Conservation (phyloP, 2,888 invertebrate genomes). For the Drosophila rubida region DNA sequence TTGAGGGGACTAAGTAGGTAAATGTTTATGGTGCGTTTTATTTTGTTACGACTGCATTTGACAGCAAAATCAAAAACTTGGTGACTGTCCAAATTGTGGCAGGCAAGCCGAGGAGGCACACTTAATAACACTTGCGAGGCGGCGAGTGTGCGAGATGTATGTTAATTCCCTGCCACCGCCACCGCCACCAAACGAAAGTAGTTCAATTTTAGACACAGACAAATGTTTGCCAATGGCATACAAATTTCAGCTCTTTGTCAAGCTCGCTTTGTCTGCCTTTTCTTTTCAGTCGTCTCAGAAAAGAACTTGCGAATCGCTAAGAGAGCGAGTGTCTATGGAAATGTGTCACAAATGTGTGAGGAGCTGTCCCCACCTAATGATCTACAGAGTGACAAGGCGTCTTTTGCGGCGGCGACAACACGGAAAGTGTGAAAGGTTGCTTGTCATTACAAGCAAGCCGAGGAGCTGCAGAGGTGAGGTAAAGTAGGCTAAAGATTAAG, state of each 20-base stretch:
- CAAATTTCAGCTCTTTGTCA: constrained; percentile 57
- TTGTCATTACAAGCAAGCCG: constrained; percentile 38
- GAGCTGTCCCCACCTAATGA: constrained; percentile 57
- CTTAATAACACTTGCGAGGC: constrained; percentile 17
- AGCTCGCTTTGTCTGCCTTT: constrained; percentile 2
- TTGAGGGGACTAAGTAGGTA: constrained; percentile 58
- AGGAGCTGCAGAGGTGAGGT: not conserved
- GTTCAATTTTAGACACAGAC: constrained; percentile 63
- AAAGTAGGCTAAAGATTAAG: constrained; percentile 63
- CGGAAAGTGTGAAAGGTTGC: constrained; percentile 72
- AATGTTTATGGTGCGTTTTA: constrained; percentile 65
- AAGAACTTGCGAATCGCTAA: constrained; percentile 48
- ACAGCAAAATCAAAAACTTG: constrained; percentile 49
- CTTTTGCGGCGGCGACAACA: constrained; percentile 31
- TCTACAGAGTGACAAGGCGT: constrained; percentile 66
- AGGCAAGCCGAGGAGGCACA: not conserved
- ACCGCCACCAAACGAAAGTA: constrained; percentile 65
- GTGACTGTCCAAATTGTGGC: constrained; percentile 21
- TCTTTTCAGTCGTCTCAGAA: not conserved
- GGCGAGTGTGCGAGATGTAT: constrained; percentile 56
- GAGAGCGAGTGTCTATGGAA: constrained; percentile 50
- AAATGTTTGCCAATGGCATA: constrained; percentile 70
- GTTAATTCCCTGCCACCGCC: constrained; percentile 60
- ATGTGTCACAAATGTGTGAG: constrained; percentile 65
- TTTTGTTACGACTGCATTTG: constrained; percentile 48